Evolutionary conservation across 2,888 invertebrate species (phyloP), one percentile per base, ranked within the genome.

Genomic region (Anoplius nigerrimus): DNA sequence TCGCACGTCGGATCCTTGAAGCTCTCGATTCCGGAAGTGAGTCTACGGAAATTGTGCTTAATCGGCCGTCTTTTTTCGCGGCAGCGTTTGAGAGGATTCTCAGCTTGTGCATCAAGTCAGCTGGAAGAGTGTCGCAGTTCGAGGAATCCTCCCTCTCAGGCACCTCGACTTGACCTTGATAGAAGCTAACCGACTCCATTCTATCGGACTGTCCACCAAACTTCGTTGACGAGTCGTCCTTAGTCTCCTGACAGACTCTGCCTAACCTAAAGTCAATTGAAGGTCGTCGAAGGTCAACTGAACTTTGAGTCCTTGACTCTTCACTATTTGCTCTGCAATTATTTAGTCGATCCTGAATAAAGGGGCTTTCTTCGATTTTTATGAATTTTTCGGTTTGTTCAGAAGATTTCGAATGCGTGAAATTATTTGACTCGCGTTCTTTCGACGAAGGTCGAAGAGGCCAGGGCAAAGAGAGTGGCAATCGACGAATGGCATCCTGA

Each of bases 1-100:
- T 93, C 0, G 95, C 95, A 66, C 75, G 75, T 3, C 74, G 71
- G 53, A 76, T 52, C 2, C 71, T 75, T 8, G 73, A 56, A 2
- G 73, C 75, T 27, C 72, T 76, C 16, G 79, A 73, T 5, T 79
- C 78, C 6, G 60, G 3, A 0, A 61, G 20, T 22, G 43, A 45
- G 1, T 67, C 57, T 0, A 59, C 62, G 13, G 57, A 58, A 15
- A 57, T 59, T 0, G 65, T 27, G 3, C 22, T 69, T 1, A 34
- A 53, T 5, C 74, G 58, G 0, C 76, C 76, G 43, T 78, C 69
- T 22, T 69, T 67, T n/a, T 54, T 66, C 20, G 77, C 79, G 3
- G 75, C 76, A 2, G 61, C 81, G 21, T 61, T 75, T 0, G 82
- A 79, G 4, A 83, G 56, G 11, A 81, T 81, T n/a, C 66, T 72